Base-by-base conservation (phyloP, 2,888 invertebrate genomes). In the Epistrophe eligans region DNA sequence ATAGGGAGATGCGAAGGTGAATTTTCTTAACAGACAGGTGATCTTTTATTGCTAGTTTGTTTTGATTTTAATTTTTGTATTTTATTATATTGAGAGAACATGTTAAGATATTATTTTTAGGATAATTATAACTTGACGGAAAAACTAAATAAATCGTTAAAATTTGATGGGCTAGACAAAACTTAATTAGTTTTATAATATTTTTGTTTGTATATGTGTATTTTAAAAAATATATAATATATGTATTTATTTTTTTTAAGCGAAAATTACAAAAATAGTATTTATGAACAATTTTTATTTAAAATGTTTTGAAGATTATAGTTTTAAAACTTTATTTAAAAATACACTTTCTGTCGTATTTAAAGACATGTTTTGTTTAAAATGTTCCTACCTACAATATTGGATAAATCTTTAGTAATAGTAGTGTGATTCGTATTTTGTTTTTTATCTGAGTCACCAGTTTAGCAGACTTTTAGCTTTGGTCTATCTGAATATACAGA, bases 21-120 rank as follows among this genome's bases (percentile, higher is more conserved):
- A 17, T n/a, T 48, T 17, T 48, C 11, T 28, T 28, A 28, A 55
- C 52, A 32, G 17, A 35, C 66, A 48, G 66, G 62, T 62, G 62
- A 62, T 24, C 13, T n/a, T 62, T 66, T 66, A 66, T 48, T 66
- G 32, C n/a, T 48, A 35, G 17, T 66, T 66, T 45, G n/a, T 48
- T 66, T 48, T 48, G 9, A 9, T 64, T 64, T 64, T n/a, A 15
- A 32, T 55, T 28, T 19, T 6, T 32, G 2, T 1, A 64, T 45
- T 64, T 64, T 64, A 28, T 17, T 66, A 10, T 64, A 28, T 17
- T 66, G 10, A 15, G 43, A 17, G 11, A 58, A 58, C 19, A 11
- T 38, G 35, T 58, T 58, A 1, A 38, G 7, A 58, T 35, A 10
- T 38, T 58, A 35, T 58, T 58, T 24, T 58, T 38, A 11, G 38